Conservation (phyloP, 2,797 vertebrate genomes). For the Phoxinus dragarum region DNA sequence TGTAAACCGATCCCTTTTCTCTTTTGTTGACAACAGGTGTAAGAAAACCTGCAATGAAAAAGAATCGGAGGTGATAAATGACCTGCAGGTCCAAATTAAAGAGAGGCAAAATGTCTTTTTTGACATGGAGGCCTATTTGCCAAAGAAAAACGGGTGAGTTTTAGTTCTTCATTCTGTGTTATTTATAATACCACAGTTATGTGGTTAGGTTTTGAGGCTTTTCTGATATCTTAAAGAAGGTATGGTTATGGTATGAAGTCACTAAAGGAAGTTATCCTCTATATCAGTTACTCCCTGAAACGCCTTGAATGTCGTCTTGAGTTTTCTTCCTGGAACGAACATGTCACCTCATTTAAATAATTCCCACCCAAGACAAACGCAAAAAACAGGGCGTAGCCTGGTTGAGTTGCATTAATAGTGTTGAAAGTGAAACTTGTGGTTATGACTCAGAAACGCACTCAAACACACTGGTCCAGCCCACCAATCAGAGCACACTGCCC, state of each 20-base stretch:
- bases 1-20: background rate
- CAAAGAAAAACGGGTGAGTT: slow-evolving; percentile 93
- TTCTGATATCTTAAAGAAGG: background rate
- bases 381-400: background rate
- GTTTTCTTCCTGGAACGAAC: background rate
- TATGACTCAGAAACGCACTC: background rate
- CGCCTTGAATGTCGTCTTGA: background rate
- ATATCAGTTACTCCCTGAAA: background rate
- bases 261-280: background rate
- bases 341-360: background rate
- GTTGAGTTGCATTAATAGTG: background rate
- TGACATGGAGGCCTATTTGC: slow-evolving; percentile 98
- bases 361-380: background rate
- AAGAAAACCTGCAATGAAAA: slow-evolving; percentile 75
- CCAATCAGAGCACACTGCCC: background rate
- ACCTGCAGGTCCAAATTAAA: slow-evolving; percentile 88
- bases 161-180: background rate
- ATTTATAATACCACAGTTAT: background rate
- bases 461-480: background rate
- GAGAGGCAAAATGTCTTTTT: slow-evolving; percentile 93
- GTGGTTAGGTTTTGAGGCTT: background rate
- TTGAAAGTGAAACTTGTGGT: background rate
- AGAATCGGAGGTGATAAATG: slow-evolving; percentile 81
- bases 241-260: background rate
- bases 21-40: slow-evolving; percentile 75